Conservation (phyloP, 2,797 vertebrate genomes). For the Saxicola maurus region DNA sequence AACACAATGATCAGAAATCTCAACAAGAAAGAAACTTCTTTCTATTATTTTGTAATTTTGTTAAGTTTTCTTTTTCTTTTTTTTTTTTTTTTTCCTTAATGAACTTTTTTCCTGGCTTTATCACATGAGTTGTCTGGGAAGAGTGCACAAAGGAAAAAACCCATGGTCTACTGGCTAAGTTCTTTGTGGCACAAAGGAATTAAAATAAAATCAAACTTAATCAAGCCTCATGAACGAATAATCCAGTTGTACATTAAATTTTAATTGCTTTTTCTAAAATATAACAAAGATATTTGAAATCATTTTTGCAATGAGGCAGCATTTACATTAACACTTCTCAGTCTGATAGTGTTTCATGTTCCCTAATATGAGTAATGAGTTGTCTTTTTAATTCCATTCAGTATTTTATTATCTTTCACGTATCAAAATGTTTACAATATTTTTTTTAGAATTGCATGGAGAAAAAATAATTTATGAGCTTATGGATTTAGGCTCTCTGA, state of each 20-base stretch:
- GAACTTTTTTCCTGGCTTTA: not conserved
- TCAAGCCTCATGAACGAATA: conserved; percentile 37
- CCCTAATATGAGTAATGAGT: not conserved
- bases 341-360: not conserved
- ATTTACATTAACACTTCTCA: not conserved
- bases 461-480: not conserved
- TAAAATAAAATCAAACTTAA: conserved; percentile 39
- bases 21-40: not conserved
- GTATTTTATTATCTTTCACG: not conserved
- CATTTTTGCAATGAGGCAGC: not conserved
- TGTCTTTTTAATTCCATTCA: not conserved
- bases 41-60: not conserved
- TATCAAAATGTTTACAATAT: not conserved
- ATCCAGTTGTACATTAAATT: conserved; percentile 28
- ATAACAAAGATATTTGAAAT: conserved; percentile 23
- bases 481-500: not conserved
- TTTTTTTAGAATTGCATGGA: not conserved
- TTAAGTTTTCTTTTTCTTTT: not conserved
- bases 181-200: not conserved
- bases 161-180: not conserved
- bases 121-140: not conserved
- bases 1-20: not conserved
- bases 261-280: conserved; percentile 39
- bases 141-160: not conserved
- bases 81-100: not conserved